These are phyloP conservation scores for Oryctolagus cuniculus DNA, from an alignment of 2,113 vertebrate species.

Conservation along the genomic window mOryCun1.1 NC_091447.1:62464001-62464500, in stretches of 20 bases:
- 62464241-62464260: no score
- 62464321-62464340: neutral
- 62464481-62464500: neutral
- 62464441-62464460: neutral
- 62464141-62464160: neutral
- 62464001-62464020: neutral
- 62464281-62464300: neutral
- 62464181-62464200: no score
- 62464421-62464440: no score
- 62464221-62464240: no score
- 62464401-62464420: no score
- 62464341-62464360: slow-evolving; percentile 6
- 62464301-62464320: neutral
- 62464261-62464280: neutral
- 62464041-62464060: no score
- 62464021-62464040: neutral
- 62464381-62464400: no score
- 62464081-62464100: neutral
- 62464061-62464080: neutral
- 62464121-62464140: neutral
- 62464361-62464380: neutral
- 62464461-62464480: neutral
- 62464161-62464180: neutral
- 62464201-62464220: no score
- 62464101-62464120: neutral